Conservation (phyloP, 2,113 vertebrate species). For the Tapirus terrestris region DNA sequence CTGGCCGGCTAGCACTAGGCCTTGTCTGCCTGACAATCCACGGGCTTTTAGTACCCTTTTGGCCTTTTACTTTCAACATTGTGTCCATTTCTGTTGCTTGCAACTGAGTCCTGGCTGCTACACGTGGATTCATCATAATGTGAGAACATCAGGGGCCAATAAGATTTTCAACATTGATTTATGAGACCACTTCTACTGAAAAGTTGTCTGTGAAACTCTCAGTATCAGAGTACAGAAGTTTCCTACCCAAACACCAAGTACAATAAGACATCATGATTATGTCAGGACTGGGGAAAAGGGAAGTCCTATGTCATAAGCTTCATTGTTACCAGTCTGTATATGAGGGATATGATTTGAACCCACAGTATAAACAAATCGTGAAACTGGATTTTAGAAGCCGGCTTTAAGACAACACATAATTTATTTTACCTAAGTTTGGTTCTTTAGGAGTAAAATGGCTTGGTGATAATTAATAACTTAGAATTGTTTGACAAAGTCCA, state of each 20-base stretch:
- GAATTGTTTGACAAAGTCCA: neutral
- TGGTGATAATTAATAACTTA: neutral
- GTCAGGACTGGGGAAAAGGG: neutral
- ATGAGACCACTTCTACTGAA: neutral
- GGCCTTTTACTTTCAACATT: neutral
- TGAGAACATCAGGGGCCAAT: neutral
- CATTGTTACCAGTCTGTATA: neutral
- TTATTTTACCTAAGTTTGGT: neutral
- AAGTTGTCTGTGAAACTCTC: neutral
- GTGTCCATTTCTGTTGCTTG: neutral
- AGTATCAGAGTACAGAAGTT: neutral
- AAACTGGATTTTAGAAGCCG: neutral
- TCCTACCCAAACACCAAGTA: neutral
- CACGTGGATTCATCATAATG: too few species aligned
- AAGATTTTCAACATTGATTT: neutral
- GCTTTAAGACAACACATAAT: neutral
- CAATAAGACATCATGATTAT: accelerated
- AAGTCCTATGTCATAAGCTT: neutral
- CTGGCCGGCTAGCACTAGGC: neutral
- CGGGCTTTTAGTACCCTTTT: neutral
- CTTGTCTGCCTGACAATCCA: neutral
- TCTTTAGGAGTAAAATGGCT: neutral
- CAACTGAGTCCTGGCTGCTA: neutral
- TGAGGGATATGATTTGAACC: neutral
- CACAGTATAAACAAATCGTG: neutral